A percentile compares a stretch with the other conserved stretches of the same genome.
phyloP scores from a whole-genome alignment of 2,113 vertebrate genomes.

The Pituophis catenifer region DNA sequence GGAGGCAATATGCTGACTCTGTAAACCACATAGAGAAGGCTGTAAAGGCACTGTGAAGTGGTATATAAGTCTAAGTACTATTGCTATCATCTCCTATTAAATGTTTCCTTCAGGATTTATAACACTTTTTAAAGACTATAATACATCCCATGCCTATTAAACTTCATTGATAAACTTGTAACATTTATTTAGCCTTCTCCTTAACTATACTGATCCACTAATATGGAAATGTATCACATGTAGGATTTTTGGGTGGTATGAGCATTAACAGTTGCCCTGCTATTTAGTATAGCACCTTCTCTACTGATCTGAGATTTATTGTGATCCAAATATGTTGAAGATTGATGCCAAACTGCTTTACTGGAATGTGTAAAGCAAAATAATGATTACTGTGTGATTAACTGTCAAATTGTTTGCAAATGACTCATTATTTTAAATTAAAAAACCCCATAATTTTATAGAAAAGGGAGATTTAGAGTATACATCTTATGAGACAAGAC shows the following conservation, averaged over 20 bases:
- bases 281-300: not conserved
- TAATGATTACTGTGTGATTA: not conserved
- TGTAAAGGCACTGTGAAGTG: too few relatives aligned
- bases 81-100: not conserved
- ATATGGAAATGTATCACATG: not conserved
- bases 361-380: constrained; percentile 12
- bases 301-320: not conserved
- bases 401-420: constrained; percentile 21
- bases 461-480: not conserved
- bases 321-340: constrained; percentile 3
- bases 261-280: not conserved
- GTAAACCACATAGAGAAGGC: too few relatives aligned
- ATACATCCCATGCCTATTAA: not conserved
- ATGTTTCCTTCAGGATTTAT: not conserved
- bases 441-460: not conserved
- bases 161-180: not conserved
- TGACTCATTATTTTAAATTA: not conserved
- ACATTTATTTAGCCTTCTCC: not conserved
- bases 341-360: constrained; percentile 15
- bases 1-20: too few relatives aligned
- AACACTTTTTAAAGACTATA: not conserved
- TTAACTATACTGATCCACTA: not conserved
- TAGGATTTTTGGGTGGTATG: not conserved
- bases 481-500: constrained; percentile 2
- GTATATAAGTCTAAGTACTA: too few relatives aligned